A percentile compares a stretch with the other conserved stretches of the same genome.
Conservation (phyloP, 2,113 vertebrate genomes). For the Rhinichthys klamathensis region DNA sequence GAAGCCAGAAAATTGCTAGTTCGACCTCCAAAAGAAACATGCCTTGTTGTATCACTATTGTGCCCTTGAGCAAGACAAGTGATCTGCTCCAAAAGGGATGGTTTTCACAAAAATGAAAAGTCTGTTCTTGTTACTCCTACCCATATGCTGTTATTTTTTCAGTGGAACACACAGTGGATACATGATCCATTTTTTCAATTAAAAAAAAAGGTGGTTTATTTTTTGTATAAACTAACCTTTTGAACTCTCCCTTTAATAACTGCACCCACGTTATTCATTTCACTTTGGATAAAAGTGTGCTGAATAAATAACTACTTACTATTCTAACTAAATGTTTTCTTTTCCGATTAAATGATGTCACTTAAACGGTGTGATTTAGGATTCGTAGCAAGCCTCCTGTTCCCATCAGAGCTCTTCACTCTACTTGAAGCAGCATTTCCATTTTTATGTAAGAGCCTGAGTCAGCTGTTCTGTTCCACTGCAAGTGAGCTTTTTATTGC, state of each 20-base stretch:
- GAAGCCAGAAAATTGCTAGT: slow-evolving; percentile 1
- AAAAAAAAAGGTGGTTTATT: neutral
- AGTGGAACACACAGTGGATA: neutral
- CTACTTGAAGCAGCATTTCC: slow-evolving; percentile 38
- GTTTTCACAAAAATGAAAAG: neutral
- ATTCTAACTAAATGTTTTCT: neutral
- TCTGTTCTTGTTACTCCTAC: neutral
- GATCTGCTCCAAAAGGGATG: neutral
- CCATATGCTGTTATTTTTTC: neutral
- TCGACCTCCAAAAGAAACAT: neutral
- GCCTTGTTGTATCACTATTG: slow-evolving; percentile 1
- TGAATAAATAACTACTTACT: neutral
- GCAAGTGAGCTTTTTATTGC: slow-evolving; percentile 42
- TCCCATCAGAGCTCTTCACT: slow-evolving; percentile 18
- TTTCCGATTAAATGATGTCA: slow-evolving; percentile 25
- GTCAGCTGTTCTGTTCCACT: slow-evolving; percentile 53
- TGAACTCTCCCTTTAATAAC: neutral
- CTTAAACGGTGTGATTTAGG: slow-evolving; percentile 19
- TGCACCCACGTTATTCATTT: neutral
- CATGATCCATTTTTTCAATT: neutral
- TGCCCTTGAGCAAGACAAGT: slow-evolving; percentile 15
- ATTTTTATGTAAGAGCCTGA: slow-evolving; percentile 40
- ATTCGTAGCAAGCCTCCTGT: slow-evolving; percentile 4
- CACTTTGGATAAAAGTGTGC: neutral
- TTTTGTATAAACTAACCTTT: neutral